Conservation (phyloP, 2,113 vertebrate genomes). For the Salvelinus fontinalis region DNA sequence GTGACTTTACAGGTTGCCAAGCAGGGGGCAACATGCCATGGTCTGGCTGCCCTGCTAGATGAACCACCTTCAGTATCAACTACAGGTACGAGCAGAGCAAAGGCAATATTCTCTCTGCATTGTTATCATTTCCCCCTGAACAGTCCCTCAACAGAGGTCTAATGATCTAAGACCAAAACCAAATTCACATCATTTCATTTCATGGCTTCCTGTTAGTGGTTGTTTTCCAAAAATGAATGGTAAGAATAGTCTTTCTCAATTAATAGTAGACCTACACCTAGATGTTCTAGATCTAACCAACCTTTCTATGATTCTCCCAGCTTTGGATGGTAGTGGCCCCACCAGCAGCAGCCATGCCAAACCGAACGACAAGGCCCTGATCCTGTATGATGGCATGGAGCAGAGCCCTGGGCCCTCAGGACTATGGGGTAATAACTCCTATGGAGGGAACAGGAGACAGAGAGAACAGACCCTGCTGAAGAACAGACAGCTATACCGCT, state of each 20-base stretch:
- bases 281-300: neutral
- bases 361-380: slow-evolving; percentile 77
- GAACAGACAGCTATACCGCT: slow-evolving; percentile 84
- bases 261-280: neutral
- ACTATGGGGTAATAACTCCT: slow-evolving; percentile 71
- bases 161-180: no score
- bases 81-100: slow-evolving; percentile 65
- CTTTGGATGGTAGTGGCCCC: neutral
- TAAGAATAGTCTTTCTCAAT: no score
- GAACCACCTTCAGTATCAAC: slow-evolving; percentile 76
- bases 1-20: slow-evolving; percentile 90
- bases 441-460: slow-evolving; percentile 72
- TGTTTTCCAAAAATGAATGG: no score
- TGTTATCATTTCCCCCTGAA: neutral
- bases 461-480: slow-evolving; percentile 81
- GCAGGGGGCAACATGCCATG: slow-evolving; percentile 86
- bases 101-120: neutral
- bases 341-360: slow-evolving; percentile 68
- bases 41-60: slow-evolving; percentile 82
- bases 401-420: slow-evolving; percentile 55
- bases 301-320: slow-evolving; percentile 34
- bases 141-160: no score
- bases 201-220: no score
- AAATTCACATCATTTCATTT: no score
- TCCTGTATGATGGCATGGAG: slow-evolving; percentile 60